Evolutionary conservation across 1,140 invertebrate species (phyloP), one percentile per base, ranked within the genome.

Genomic region (Eriosoma lanigerum): DNA sequence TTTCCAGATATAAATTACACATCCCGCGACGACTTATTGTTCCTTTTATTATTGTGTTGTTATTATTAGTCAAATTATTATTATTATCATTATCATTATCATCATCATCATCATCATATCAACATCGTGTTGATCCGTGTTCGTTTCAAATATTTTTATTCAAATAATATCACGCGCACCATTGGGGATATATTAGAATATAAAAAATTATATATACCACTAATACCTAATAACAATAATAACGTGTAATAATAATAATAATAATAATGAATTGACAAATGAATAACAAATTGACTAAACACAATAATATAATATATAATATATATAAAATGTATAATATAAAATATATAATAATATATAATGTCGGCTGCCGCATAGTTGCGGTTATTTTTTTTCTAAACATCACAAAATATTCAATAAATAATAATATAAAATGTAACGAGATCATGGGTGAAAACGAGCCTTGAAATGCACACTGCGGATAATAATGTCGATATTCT

Each of bases 11-110:
- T 52, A 52, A 72, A 72, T 72, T 72, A 72, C 68, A 72, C 46
- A 72, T 72, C 68, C 24, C 68, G 48, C 68, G 48, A 72, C 48
- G 46, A 52, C 68, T 72, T 52, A 72, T 72, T 72, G 68, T 72
- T 50, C 68, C 68, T 72, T 72, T 72, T 72, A 52, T 72, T 52
- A 29, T 72, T 29, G 68, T 68, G 66, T 68, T 68, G 48, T 52
- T 52, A 72, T 72, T 50, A 29, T 52, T 50, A 50, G 10, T n/a
- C n/a, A n/a, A 4, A 32, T 32, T 17, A 62, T 70, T 26, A 26
- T 70, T 48, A 29, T 70, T 26, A 48, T 70, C 24, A 48, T 48
- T 21, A 26, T 70, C 66, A 26, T 70, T 19, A 29, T 70, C 44
- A 6, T 52, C 68, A 19, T 50, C 46, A 4, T 66, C 10, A 44